These are phyloP conservation scores for Chymomyza fuscimana DNA, from an alignment of 2,888 invertebrate genomes.

Conservation along the genomic window DNA sequence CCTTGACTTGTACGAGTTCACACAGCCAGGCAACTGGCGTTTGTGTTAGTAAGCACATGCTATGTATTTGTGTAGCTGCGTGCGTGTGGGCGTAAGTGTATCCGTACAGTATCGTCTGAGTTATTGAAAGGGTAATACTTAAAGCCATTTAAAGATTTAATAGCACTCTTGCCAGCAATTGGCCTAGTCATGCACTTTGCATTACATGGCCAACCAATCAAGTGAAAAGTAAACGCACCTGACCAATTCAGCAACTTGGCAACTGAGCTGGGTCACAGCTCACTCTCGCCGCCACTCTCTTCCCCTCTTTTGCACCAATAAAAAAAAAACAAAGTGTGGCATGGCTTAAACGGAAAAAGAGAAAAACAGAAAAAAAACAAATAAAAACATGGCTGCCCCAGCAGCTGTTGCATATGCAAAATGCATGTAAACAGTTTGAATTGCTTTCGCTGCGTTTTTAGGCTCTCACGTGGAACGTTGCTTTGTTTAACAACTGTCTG, in stretches of 20 bases:
- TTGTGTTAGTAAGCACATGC: neutral
- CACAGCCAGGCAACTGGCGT: constrained; percentile 10
- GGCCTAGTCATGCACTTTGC: neutral
- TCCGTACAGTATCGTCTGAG: neutral
- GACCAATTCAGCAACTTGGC: neutral
- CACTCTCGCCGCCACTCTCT: neutral
- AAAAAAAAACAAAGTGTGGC: too few species aligned
- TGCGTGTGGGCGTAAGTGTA: constrained; percentile 2
- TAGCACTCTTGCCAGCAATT: neutral
- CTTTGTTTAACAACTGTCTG: constrained; percentile 54
- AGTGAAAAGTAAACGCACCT: constrained; percentile 38
- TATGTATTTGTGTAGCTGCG: too few species aligned
- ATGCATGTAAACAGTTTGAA: constrained; percentile 34
- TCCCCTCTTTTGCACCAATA: too few species aligned
- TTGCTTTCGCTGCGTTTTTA: constrained; percentile 22
- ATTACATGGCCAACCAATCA: constrained; percentile 33
- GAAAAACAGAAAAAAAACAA: too few species aligned
- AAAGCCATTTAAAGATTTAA: neutral
- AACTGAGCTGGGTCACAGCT: constrained; percentile 11
- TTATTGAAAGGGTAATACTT: constrained; percentile 40
- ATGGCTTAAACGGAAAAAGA: neutral
- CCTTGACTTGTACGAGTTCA: constrained; percentile 51
- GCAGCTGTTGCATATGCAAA: neutral
- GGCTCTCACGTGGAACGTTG: constrained; percentile 46
- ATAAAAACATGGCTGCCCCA: constrained; percentile 6